Base-by-base conservation (phyloP, 2,113 vertebrate species). In the Tragelaphus buxtoni region DNA sequence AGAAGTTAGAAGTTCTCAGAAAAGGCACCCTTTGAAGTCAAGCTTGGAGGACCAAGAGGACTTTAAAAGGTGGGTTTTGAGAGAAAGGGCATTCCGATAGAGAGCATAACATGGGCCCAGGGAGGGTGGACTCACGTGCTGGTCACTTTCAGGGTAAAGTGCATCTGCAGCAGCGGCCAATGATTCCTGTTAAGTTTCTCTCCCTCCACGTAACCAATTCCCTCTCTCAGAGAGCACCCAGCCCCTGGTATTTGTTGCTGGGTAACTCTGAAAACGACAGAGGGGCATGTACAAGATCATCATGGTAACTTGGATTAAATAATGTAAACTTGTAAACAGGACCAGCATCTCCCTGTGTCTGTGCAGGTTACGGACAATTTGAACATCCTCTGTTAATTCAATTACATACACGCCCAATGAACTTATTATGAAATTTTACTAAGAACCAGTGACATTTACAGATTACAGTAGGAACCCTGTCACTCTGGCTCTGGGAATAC, bases 151-250 rank as follows among this genome's bases (percentile, higher is more conserved):
- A 28, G 79, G 47, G 45, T 39, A 3, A 1, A 1, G 28, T 0
- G 3, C 0, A 0, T n/a, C 17, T 12, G 3, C 79, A 5, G 9
- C 2, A 30, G 30, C 4, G 0, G 16, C 32, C 0, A 7, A 16
- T 56, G 12, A 7, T 45, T 39, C 24, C 24, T 18, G 14, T 60
- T 5, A 5, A 3, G 13, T 26, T 51, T 32, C 2, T 49, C 35
- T 61, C 20, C n/a, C 11, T 91, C 17, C 11, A 24, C 2, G 5
- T 14, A 6, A 32, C 35, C 45, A 11, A 0, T 13, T 2, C 1
- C 63, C 39, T 11, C 1, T 1, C 1, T 39, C 16, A 61, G 39
- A 39, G 6, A 17, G 51, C 58, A 9, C 10, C 32, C 74, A 72
- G n/a, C 14, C 42, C 26, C 4, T 2, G 51, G 26, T 20, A 35